A percentile compares a stretch with the other conserved stretches of the same genome.
phyloP scores from a whole-genome alignment of 2,888 invertebrate species.

The Heliconius aoede region DNA sequence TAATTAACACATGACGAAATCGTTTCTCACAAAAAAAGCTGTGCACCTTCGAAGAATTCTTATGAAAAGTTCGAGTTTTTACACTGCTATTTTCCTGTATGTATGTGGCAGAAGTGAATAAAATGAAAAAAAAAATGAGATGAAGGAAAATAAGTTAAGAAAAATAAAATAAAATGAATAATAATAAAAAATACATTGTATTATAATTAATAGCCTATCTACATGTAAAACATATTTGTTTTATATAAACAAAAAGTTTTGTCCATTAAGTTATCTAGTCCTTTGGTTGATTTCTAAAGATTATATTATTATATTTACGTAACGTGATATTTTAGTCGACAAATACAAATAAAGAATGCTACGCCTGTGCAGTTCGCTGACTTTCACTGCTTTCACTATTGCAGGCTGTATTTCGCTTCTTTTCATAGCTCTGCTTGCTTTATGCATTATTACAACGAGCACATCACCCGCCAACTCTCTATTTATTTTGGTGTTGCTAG shows the following conservation, averaged over 20 bases:
- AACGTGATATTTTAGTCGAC: conserved; percentile 27
- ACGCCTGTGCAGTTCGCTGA: conserved; percentile 54
- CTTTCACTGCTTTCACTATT: conserved; percentile 82
- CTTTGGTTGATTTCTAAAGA: conserved; percentile 12
- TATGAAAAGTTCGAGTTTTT: background rate
- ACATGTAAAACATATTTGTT: background rate
- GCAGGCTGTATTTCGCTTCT: conserved; percentile 65
- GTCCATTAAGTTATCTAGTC: background rate
- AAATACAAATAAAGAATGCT: conserved; percentile 61
- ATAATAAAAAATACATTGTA: background rate
- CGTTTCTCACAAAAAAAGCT: background rate
- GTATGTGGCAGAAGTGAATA: background rate
- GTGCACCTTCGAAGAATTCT: background rate
- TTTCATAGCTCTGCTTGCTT: conserved; percentile 57
- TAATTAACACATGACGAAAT: background rate
- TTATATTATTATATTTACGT: conserved; percentile 12
- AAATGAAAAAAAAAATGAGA: background rate
- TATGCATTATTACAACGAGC: conserved; percentile 53
- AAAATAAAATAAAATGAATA: too few species aligned
- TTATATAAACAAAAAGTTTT: background rate
- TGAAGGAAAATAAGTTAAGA: background rate
- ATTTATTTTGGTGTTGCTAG: conserved; percentile 75
- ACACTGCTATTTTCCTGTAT: background rate
- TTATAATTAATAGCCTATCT: background rate
- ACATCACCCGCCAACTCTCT: conserved; percentile 68